Conservation (phyloP, 1,140 invertebrate genomes). For the Pachypsylla venusta region DNA sequence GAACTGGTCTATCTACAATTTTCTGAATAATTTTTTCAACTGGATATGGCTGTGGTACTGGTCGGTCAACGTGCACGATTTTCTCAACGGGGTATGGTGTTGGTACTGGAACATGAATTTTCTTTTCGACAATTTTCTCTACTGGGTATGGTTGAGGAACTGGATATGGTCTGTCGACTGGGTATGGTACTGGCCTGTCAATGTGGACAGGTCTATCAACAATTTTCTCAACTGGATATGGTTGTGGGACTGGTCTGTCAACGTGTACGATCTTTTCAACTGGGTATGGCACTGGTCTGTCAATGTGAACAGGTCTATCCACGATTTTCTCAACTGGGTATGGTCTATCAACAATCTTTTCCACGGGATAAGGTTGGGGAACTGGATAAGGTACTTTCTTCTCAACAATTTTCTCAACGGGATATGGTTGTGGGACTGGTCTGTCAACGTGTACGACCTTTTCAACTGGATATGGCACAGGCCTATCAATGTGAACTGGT, state of each 20-base stretch:
- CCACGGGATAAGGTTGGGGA: conserved; percentile 34
- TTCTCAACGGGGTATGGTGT: conserved; percentile 42
- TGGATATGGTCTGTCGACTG: conserved; percentile 57
- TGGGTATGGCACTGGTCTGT: conserved; percentile 33
- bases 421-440: conserved; percentile 2
- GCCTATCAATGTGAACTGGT: conserved; percentile 54
- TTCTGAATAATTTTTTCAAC: conserved; percentile 34
- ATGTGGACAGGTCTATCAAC: too few species aligned
- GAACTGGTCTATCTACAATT: conserved; percentile 38
- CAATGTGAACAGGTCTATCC: conserved; percentile 32
- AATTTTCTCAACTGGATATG: conserved; percentile 50
- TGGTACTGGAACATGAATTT: conserved; percentile 44
- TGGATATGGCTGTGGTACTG: conserved; percentile 43
- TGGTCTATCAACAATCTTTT: conserved; percentile 27
- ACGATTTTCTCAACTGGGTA: conserved; percentile 35
- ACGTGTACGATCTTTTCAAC: conserved; percentile 46
- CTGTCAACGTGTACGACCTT: conserved; percentile 11
- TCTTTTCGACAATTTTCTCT: conserved; percentile 4
- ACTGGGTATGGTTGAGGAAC: conserved; percentile 36
- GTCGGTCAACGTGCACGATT: conserved; percentile 26
- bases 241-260: conserved; percentile 24
- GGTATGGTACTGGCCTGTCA: conserved; percentile 40
- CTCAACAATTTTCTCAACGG: conserved; percentile 40
- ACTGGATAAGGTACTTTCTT: conserved; percentile 48
- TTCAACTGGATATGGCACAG: conserved; percentile 54